Percentiles rank a stretch among this genome's conserved stretches.
Conservation (phyloP, 2,888 invertebrate genomes). For the Palloptera scutellata region DNA sequence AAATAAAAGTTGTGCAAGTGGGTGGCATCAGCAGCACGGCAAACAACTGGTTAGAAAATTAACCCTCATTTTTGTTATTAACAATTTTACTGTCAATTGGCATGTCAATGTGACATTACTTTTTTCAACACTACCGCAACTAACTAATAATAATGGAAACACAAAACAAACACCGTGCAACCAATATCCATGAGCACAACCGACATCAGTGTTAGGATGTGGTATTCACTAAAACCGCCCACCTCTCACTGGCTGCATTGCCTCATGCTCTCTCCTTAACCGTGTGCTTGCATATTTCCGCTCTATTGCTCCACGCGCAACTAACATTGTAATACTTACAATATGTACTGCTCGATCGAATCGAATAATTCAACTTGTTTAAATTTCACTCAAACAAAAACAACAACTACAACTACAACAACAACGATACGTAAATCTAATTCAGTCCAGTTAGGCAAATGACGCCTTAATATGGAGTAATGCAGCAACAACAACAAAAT, state of each 20-base stretch:
- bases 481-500: conserved; percentile 24
- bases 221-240: too few relatives aligned
- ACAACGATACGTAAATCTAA: conserved; percentile 35
- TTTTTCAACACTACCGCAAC: conserved; percentile 11
- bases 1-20: background rate
- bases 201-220: background rate
- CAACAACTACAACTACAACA: conserved; percentile 24
- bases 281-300: too few relatives aligned
- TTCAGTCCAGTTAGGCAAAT: conserved; percentile 34
- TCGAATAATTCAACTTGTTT: conserved; percentile 57
- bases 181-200: background rate
- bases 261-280: too few relatives aligned
- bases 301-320: too few relatives aligned
- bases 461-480: too few relatives aligned
- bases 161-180: conserved; percentile 1
- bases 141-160: too few relatives aligned
- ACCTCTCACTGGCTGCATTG: too few relatives aligned
- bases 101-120: conserved; percentile 15
- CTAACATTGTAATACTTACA: background rate
- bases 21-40: background rate
- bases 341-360: conserved; percentile 36
- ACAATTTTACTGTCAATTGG: conserved; percentile 18
- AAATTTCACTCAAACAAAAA: conserved; percentile 49
- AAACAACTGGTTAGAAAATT: background rate
- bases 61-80: conserved; percentile 9